Evolutionary conservation across 2,113 vertebrate species (phyloP), one percentile per base, ranked within the genome.

Genomic region (Tenebrosternarchus preto): DNA sequence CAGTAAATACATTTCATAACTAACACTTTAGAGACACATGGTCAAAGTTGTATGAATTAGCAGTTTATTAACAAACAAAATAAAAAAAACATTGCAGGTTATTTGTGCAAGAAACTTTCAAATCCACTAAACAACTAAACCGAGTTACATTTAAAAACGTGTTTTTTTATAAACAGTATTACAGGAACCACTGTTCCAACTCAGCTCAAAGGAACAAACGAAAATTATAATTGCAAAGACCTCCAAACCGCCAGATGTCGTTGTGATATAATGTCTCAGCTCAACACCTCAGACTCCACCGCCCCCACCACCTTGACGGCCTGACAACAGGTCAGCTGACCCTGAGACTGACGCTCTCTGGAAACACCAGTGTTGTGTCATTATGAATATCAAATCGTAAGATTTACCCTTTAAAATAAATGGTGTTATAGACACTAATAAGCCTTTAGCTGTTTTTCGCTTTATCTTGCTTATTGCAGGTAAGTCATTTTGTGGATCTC

Each of bases 241-340:
- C 1, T 33, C 71, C 25, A 7, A 31, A 11, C 83, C 91, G 76
- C 59, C 43, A 50, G 78, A 16, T 64, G 79, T 17, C 90, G 83
- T 80, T 73, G 1, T 50, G 43, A 50, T 12, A 50, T 12, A 50
- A 9, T 15, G 12, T 50, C 9, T 50, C 43, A 50, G 8, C 43
- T 50, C 43, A 50, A 15, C 9, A 15, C 11, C 43, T 12, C 8
- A 1, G 43, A 15, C 43, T 50, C 43, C 9, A 50, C 11, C 43
- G 43, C 43, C 43, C 43, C 8, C 29, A 20, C 19, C 8, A 4
- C 2, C 36, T 6, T 3, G 12, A 24, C 16, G 56, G 61, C 24
- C 5, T 0, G 57, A 1, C 6, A 29, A 6, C 25, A 22, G 31
- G 57, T 64, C 78, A 36, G 59, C 78, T 80, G 78, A 56, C 2